These are phyloP conservation scores for Gymnoscopelus microlampas DNA, from an alignment of 2,797 vertebrate species.

Conservation along the genomic window DNA sequence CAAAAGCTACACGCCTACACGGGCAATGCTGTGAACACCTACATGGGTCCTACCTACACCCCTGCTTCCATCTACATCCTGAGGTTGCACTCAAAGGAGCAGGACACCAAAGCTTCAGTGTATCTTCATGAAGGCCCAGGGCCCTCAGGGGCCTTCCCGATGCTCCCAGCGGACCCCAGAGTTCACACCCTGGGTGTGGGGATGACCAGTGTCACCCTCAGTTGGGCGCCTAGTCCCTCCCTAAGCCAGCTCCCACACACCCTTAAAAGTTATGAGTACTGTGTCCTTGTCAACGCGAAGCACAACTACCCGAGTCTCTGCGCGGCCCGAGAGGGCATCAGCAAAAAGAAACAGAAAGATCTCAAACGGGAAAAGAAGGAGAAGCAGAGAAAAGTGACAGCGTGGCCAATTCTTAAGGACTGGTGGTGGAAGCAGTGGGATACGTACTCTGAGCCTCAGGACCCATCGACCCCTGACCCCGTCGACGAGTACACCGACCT, in stretches of 20 bases:
- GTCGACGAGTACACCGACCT: constrained; percentile 67
- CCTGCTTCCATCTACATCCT: constrained; percentile 85
- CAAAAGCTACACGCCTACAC: constrained; percentile 84
- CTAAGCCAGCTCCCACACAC: constrained; percentile 55
- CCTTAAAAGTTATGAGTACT: constrained; percentile 83
- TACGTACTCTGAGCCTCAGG: constrained; percentile 47
- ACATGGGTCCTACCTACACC: constrained; percentile 74
- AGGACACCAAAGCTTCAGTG: constrained; percentile 81
- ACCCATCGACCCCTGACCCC: constrained; percentile 30
- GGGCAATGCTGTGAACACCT: constrained; percentile 84
- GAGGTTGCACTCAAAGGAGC: constrained; percentile 82
- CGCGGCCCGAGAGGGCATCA: constrained; percentile 78
- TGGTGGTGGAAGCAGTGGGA: constrained; percentile 83
- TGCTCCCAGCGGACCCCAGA: constrained; percentile 84
- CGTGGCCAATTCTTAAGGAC: constrained; percentile 76
- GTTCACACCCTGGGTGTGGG: constrained; percentile 84
- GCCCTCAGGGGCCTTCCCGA: constrained; percentile 80
- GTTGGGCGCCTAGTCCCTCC: constrained; percentile 88
- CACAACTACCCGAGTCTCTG: constrained; percentile 89
- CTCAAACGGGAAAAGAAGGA: constrained; percentile 60
- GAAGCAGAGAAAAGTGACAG: constrained; percentile 58
- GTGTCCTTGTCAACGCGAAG: constrained; percentile 85
- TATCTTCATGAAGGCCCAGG: constrained; percentile 81
- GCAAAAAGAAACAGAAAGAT: constrained; percentile 48
- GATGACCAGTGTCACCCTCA: constrained; percentile 88